These are phyloP conservation scores for Hirtodrosophila confusa DNA, from an alignment of 2,888 invertebrate genomes.

Conservation along the genomic window DNA sequence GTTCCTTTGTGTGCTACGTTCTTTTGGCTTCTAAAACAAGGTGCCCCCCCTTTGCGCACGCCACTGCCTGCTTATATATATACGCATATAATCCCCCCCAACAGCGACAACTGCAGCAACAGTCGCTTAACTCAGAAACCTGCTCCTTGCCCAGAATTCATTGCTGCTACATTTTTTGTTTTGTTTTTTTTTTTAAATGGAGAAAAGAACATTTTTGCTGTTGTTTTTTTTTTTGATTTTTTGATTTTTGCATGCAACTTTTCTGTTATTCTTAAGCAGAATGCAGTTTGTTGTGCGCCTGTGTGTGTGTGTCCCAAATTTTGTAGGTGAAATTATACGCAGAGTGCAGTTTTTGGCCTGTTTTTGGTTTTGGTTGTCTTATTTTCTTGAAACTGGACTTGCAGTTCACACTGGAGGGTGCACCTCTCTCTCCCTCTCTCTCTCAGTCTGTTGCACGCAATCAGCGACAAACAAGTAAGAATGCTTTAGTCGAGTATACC, in stretches of 20 bases:
- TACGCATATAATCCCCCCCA: conserved; percentile 43
- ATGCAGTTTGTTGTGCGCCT: conserved; percentile 30
- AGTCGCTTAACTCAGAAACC: conserved; percentile 53
- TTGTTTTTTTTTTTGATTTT: conserved; percentile 9
- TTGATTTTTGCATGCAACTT: conserved; percentile 33
- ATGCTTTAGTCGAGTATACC: no score
- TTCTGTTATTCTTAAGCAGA: conserved; percentile 38
- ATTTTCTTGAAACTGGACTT: conserved; percentile 28
- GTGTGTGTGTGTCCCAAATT: conserved; percentile 59
- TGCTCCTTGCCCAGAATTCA: conserved; percentile 64
- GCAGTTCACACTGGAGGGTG: conserved; percentile 35
- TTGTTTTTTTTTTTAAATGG: conserved; percentile 23
- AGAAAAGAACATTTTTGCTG: conserved; percentile 6
- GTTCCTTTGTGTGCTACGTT: no score
- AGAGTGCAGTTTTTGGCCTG: conserved; percentile 57
- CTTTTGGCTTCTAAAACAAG: no score
- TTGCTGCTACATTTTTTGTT: conserved; percentile 18
- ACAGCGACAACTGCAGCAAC: conserved; percentile 44
- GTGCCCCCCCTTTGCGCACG: no score
- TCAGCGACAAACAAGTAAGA: background rate
- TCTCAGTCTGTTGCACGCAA: conserved; percentile 13
- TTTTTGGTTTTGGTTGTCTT: conserved; percentile 11
- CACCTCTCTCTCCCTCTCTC: conserved; percentile 1
- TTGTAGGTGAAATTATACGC: conserved; percentile 60
- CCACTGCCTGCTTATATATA: conserved; percentile 2